Percentiles rank a stretch among this genome's conserved stretches.
Conservation (phyloP, 53 echinoderm and acorn worm species). For the Henricia sp. region DNA sequence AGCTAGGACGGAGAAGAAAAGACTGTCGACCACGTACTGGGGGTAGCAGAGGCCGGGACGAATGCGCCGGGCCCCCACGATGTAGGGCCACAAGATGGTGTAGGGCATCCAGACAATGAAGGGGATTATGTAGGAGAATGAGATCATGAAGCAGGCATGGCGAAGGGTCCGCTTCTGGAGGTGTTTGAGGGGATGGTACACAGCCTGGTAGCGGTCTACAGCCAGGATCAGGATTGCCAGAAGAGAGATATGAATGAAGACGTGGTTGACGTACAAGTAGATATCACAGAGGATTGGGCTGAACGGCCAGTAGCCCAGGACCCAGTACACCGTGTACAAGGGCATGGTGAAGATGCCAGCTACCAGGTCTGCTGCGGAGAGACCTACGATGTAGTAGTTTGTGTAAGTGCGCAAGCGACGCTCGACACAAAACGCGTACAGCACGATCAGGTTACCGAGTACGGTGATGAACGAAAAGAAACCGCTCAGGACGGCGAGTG, state of each 20-base stretch:
- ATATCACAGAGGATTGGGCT: slow-evolving; percentile 33
- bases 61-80: slow-evolving; percentile 44
- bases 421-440: slow-evolving; percentile 30
- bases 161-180: slow-evolving; percentile 44
- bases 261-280: slow-evolving; percentile 52
- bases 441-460: slow-evolving; percentile 51
- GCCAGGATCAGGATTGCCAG: slow-evolving; percentile 43
- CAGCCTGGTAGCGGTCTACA: slow-evolving; percentile 60
- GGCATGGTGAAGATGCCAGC: slow-evolving; percentile 60
- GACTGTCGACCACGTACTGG: slow-evolving; percentile 55
- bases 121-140: slow-evolving; percentile 59
- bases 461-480: slow-evolving; percentile 50
- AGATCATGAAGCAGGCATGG: slow-evolving; percentile 59
- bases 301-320: slow-evolving; percentile 60
- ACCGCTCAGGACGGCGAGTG: slow-evolving; percentile 31
- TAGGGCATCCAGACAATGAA: slow-evolving; percentile 52
- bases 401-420: slow-evolving; percentile 49
- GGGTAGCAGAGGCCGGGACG: slow-evolving; percentile 50
- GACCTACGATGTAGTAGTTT: slow-evolving; percentile 63
- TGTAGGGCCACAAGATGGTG: slow-evolving; percentile 57
- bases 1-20: slow-evolving; percentile 31
- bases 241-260: slow-evolving; percentile 45
- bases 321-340: slow-evolving; percentile 45
- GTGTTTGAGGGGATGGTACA: slow-evolving; percentile 57
- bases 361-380: slow-evolving; percentile 46